Evolutionary conservation across 1,140 invertebrate genomes (phyloP).

Genomic region (Theocolax elegans): DNA sequence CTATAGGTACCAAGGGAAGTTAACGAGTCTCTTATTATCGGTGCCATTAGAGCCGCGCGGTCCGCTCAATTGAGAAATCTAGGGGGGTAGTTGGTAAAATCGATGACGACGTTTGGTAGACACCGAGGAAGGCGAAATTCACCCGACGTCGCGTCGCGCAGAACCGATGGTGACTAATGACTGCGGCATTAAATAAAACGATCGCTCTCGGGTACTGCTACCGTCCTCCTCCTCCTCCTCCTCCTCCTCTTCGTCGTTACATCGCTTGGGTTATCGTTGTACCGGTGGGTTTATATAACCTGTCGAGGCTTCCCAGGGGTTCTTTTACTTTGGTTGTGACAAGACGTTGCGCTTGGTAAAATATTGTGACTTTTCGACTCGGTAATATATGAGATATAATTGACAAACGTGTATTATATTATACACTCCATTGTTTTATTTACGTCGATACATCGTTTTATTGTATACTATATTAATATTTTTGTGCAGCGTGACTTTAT

Average conservation of each 20-base stretch:
- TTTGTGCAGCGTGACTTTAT: too few species aligned
- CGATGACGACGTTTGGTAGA: constrained; percentile 24
- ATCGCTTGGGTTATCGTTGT: too few species aligned
- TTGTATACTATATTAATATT: too few species aligned
- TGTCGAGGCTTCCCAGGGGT: constrained; percentile 1
- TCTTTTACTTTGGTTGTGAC: neutral
- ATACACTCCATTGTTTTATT: too few species aligned
- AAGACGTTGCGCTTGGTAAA: too few species aligned
- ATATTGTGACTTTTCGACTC: too few species aligned
- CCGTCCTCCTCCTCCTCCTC: too few species aligned
- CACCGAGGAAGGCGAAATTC: neutral
- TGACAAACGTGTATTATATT: too few species aligned
- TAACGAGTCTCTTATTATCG: constrained; percentile 38
- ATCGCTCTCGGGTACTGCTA: constrained; percentile 14
- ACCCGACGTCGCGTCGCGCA: neutral
- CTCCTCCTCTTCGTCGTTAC: too few species aligned
- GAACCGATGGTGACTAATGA: constrained; percentile 46
- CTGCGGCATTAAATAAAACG: constrained; percentile 46
- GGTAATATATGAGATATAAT: too few species aligned
- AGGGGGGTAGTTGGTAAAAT: constrained; percentile 26
- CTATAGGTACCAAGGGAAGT: neutral
- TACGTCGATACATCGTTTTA: too few species aligned
- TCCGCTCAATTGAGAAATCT: constrained; percentile 32
- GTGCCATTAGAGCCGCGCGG: constrained; percentile 15
- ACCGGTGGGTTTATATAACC: neutral